Conservation (phyloP, 2,113 vertebrate genomes). For the Marmota flaviventris region DNA sequence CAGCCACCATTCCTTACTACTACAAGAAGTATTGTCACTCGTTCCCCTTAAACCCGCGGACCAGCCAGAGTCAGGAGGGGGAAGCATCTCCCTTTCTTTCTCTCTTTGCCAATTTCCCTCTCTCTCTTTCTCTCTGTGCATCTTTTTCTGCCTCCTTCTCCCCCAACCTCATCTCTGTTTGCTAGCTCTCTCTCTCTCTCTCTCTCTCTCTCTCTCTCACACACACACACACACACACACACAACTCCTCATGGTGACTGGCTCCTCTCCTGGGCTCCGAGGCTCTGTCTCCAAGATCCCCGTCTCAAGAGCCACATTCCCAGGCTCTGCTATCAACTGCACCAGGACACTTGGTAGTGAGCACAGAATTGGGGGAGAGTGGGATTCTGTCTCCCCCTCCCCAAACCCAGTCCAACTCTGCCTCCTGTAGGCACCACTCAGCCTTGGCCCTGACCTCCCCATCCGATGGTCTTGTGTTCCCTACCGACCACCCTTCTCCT, state of each 20-base stretch:
- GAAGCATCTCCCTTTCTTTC: not conserved
- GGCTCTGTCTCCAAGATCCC: not conserved
- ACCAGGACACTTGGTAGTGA: not conserved
- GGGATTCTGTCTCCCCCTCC: not conserved
- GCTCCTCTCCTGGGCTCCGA: not conserved
- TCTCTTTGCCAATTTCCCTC: not conserved
- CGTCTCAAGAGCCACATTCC: not conserved
- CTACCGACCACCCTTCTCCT: not conserved
- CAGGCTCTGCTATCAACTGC: not conserved
- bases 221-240: not conserved
- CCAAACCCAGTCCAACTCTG: not conserved
- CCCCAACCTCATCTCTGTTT: not conserved
- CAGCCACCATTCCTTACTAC: accelerated
- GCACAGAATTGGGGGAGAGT: not conserved
- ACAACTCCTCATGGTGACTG: not conserved
- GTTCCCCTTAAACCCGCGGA: not conserved
- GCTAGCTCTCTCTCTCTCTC: too few relatives aligned
- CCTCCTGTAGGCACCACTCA: not conserved
- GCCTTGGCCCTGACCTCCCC: not conserved
- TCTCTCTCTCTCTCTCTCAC: not conserved
- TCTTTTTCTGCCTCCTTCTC: not conserved
- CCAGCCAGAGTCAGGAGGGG: not conserved
- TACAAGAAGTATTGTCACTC: accelerated
- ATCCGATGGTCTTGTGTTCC: not conserved
- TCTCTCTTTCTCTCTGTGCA: too few relatives aligned